These are phyloP conservation scores for Sinhomidia bicolor DNA, from an alignment of 2,888 invertebrate species.

Conservation along the genomic window DNA sequence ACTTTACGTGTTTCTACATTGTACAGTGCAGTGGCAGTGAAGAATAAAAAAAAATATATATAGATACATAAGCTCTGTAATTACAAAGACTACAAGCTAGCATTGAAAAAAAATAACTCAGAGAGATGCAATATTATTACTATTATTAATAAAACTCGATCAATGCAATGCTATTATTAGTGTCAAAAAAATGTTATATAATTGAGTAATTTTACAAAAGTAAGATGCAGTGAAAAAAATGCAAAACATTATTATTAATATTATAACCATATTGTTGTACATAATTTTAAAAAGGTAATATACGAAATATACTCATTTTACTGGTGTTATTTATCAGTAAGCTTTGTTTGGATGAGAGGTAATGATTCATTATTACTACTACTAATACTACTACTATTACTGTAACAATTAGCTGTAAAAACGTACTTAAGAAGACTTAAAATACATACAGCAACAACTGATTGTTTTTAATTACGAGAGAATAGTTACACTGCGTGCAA, in stretches of 20 bases:
- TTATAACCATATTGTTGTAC: not conserved
- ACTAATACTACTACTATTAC: not conserved
- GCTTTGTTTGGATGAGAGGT: not conserved
- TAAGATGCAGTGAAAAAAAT: not conserved
- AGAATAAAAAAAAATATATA: too few relatives aligned
- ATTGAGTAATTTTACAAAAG: not conserved
- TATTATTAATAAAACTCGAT: not conserved
- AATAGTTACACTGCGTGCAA: not conserved
- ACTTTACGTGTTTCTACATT: too few relatives aligned
- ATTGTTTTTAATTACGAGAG: too few relatives aligned
- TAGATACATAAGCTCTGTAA: too few relatives aligned
- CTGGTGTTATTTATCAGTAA: constrained; percentile 1
- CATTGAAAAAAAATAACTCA: not conserved
- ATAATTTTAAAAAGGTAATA: not conserved
- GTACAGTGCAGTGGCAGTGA: too few relatives aligned
- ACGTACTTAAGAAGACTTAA: not conserved
- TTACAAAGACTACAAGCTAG: not conserved
- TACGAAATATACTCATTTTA: constrained; percentile 18
- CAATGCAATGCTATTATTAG: constrained; percentile 37
- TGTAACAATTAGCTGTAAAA: not conserved
- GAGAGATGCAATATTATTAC: constrained; percentile 39
- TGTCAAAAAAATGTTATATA: constrained; percentile 11
- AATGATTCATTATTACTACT: too few relatives aligned
- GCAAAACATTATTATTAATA: too few relatives aligned
- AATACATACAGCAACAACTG: too few relatives aligned